Evolutionary conservation across 92 coral and sea anemone genomes (phyloP), one percentile per base, ranked within the genome.

Genomic region (Heliopora coerulea): DNA sequence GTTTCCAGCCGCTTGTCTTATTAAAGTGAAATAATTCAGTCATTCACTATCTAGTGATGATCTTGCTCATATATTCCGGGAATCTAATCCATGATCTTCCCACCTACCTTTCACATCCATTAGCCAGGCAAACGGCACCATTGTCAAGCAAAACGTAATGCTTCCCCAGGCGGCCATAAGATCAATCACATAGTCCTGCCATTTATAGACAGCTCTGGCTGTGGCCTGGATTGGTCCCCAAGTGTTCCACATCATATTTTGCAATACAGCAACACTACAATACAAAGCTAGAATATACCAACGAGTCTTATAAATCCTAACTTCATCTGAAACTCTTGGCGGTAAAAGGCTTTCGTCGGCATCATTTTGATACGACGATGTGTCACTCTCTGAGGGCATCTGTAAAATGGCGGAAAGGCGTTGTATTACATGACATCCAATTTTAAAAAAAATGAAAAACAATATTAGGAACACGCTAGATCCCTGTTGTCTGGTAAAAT

Each of bases 191-290:
- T 96, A 86, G 34, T 27, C 79, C 24, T 90, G 82, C 98, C 98
- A 93, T 24, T 83, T 87, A 66, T 78, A 93, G 1, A 93, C 98
- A 3, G 88, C 96, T 52, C 88, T 86, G 0, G 98, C 81, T 18
- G 98, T 90, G 0, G 87, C 98, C 56, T 93, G 96, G 33, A 93
- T 90, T 0, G 98, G 98, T n/a, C 98, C 95, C 98, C 98, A 93
- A 0, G 93, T 84, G 62, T 93, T 93, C 98, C 98, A 93, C 37
- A 93, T 90, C 1, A 86, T 74, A 78, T 93, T 93, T 21, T 93
- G 88, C 28, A 93, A 66, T 1, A 91, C 69, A 14, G 89, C 93
- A 18, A 85, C 91, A 6, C 81, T 21, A 4, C 96, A 93, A 50
- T 90, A 93, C 26, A 93, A 57, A 3, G 83, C 32, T 35, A 93